These are phyloP conservation scores for Chlamydotis undulata DNA, from an alignment of 2,113 vertebrate species.

Conservation along the genomic window DNA sequence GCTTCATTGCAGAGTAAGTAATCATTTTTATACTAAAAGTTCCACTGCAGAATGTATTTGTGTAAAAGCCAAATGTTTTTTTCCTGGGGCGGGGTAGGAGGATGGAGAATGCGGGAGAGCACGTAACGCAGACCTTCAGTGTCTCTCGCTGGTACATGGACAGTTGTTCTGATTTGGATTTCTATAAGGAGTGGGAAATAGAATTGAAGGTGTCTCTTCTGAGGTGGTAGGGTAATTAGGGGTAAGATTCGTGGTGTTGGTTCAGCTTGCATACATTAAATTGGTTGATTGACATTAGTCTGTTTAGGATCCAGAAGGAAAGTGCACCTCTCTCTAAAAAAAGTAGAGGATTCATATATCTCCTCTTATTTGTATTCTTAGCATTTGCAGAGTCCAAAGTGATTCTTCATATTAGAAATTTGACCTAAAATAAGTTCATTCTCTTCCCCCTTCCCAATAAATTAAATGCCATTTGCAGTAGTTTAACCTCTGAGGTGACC, in stretches of 20 bases:
- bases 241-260: neutral
- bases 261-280: neutral
- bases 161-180: neutral
- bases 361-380: neutral
- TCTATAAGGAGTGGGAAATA: fast-evolving
- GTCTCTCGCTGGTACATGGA: neutral
- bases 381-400: neutral
- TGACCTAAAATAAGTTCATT: constrained; percentile 3
- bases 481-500: neutral
- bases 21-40: neutral
- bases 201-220: neutral
- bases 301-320: neutral
- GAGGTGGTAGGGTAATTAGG: neutral
- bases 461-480: neutral
- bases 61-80: neutral
- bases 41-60: neutral
- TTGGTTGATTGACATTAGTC: neutral
- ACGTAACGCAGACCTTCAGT: neutral
- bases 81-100: fast-evolving
- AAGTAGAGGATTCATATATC: neutral
- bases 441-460: neutral
- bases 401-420: neutral
- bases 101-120: neutral
- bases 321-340: neutral
- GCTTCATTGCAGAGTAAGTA: neutral